phyloP scores from a whole-genome alignment of 2,888 invertebrate genomes.

The Pyrocoelia pectoralis region DNA sequence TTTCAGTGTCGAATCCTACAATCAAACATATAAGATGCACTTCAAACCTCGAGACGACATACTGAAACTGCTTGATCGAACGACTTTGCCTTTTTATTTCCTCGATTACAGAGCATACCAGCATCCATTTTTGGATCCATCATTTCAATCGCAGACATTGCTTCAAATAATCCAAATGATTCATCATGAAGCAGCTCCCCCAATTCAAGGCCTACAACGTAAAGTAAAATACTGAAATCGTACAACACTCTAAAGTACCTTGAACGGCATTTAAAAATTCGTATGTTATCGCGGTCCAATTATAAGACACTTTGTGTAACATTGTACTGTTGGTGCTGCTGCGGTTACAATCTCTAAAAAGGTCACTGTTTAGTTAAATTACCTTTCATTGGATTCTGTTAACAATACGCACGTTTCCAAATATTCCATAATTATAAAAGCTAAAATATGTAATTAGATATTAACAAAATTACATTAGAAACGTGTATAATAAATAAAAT shows the following conservation, averaged over 20 bases:
- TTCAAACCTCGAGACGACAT: conserved; percentile 33
- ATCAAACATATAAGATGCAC: conserved; percentile 37
- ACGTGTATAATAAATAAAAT: too few species aligned
- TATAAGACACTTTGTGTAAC: conserved; percentile 54
- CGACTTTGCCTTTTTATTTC: conserved; percentile 82
- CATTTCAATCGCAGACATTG: conserved; percentile 99
- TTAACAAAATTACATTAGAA: too few species aligned
- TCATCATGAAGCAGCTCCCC: conserved; percentile 94
- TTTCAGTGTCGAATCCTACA: conserved; percentile 78
- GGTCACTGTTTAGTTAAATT: background rate
- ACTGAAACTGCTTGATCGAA: conserved; percentile 88
- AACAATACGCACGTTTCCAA: conserved; percentile 23
- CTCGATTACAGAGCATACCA: conserved; percentile 94
- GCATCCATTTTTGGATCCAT: conserved; percentile 99
- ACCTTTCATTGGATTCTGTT: background rate
- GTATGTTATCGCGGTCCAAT: conserved; percentile 68
- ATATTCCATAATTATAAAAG: conserved; percentile 19
- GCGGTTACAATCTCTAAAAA: conserved; percentile 24
- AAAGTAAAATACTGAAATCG: background rate
- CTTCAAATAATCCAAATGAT: conserved; percentile 92
- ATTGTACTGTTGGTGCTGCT: conserved; percentile 13
- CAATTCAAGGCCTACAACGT: conserved; percentile 73
- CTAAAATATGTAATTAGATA: too few species aligned
- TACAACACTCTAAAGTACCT: conserved; percentile 55
- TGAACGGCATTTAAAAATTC: conserved; percentile 70